Evolutionary conservation across 2,888 invertebrate genomes (phyloP).

Genomic region (Philonicus albiceps): DNA sequence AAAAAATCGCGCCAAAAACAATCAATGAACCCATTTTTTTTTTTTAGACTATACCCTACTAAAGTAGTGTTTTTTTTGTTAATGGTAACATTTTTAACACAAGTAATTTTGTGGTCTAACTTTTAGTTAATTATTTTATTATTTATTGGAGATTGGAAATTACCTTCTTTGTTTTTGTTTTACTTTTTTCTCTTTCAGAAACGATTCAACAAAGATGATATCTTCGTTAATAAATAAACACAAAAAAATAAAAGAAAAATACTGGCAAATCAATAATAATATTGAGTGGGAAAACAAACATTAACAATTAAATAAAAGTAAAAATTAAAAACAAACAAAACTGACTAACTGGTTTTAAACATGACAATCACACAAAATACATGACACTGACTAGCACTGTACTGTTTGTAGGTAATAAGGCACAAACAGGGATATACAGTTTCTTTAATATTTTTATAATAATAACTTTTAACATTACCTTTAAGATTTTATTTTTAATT

Average conservation of each 20-base stretch:
- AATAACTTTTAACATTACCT: not conserved
- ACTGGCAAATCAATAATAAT: not conserved
- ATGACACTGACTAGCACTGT: not conserved
- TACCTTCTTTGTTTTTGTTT: constrained; percentile 46
- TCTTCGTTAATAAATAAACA: constrained; percentile 53
- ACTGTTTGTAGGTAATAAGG: not conserved
- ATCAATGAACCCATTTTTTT: not conserved
- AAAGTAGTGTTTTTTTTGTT: not conserved
- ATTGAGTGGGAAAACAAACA: not conserved
- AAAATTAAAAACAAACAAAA: not conserved
- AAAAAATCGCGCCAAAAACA: not conserved
- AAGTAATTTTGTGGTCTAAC: not conserved
- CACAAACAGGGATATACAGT: not conserved
- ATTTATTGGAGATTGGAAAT: constrained; percentile 28
- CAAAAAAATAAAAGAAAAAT: constrained; percentile 39
- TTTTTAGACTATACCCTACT: not conserved
- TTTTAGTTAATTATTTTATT: not conserved
- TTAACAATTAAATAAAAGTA: not conserved
- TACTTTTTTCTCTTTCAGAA: constrained; percentile 64
- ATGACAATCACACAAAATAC: not conserved
- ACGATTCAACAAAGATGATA: constrained; percentile 64
- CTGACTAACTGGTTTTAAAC: not conserved
- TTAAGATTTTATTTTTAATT: not conserved
- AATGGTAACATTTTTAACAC: not conserved
- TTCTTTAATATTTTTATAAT: not conserved